Conservation (phyloP, 2,888 invertebrate genomes). For the Molorchus minor region DNA sequence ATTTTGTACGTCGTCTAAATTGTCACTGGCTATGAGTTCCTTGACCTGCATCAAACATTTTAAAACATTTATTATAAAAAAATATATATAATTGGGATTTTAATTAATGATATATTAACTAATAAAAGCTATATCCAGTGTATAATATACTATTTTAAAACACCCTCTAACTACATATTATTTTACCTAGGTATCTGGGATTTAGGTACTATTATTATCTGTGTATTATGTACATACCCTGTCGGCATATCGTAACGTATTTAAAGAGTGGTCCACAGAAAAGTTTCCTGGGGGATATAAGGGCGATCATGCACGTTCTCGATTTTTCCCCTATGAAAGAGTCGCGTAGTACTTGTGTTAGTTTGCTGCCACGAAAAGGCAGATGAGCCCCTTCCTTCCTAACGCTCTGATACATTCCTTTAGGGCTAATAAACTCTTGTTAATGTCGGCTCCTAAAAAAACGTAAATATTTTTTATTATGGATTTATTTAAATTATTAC, state of each 20-base stretch:
- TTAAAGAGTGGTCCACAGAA: slow-evolving; percentile 97
- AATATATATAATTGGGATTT: too few relatives aligned
- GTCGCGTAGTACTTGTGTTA: slow-evolving; percentile 95
- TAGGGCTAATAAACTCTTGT: slow-evolving; percentile 92
- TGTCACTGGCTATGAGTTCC: slow-evolving; percentile 75
- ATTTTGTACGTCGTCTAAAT: slow-evolving; percentile 28
- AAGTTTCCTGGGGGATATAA: slow-evolving; percentile 97
- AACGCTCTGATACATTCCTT: slow-evolving; percentile 98
- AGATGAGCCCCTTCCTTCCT: slow-evolving; percentile 94
- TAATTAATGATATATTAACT: too few relatives aligned
- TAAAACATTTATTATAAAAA: too few relatives aligned
- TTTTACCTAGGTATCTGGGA: too few relatives aligned
- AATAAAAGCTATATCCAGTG: too few relatives aligned
- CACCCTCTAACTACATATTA: too few relatives aligned
- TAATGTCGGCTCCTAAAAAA: slow-evolving; percentile 83
- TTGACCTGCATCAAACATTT: too few relatives aligned
- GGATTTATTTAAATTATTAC: background rate
- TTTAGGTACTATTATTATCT: too few relatives aligned
- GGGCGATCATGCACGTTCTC: slow-evolving; percentile 99
- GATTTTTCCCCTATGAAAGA: slow-evolving; percentile 99
- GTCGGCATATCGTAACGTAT: slow-evolving; percentile 97
- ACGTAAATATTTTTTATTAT: background rate
- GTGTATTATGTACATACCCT: slow-evolving; percentile 61
- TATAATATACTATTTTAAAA: too few relatives aligned
- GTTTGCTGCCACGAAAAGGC: slow-evolving; percentile 96